phyloP scores from a whole-genome alignment of 2,797 vertebrate species.

The Pseudochirops corinnae region DNA sequence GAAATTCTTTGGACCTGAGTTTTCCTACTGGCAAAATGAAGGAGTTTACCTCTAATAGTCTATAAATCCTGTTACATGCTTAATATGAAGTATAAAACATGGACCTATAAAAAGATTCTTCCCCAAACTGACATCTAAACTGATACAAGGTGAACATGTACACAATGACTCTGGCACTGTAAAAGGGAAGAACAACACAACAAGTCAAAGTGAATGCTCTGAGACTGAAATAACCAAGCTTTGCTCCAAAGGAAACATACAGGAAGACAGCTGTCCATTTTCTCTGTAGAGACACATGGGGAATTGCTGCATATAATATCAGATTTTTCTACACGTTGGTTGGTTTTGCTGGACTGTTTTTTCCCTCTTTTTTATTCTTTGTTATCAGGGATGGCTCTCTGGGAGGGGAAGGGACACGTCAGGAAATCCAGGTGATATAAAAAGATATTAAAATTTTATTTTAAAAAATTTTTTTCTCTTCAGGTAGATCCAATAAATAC shows the following conservation, averaged over 20 bases:
- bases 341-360: not conserved
- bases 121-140: not conserved
- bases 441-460: not conserved
- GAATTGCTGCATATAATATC: not conserved
- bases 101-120: not conserved
- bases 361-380: not conserved
- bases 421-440: not conserved
- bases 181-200: not conserved
- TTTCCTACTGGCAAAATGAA: constrained; percentile 19
- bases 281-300: not conserved
- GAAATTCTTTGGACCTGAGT: not conserved
- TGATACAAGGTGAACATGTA: not conserved
- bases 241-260: not conserved
- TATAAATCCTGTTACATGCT: not conserved
- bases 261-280: not conserved
- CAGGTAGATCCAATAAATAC: not conserved
- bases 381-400: not conserved
- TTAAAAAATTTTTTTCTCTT: not conserved
- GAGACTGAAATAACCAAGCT: not conserved
- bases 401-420: not conserved
- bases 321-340: not conserved
- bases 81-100: not conserved
- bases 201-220: not conserved
- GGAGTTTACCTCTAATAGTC: not conserved
- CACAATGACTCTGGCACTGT: not conserved